Conservation (phyloP, 2,113 vertebrate genomes). For the Callochromis pleurospilus region DNA sequence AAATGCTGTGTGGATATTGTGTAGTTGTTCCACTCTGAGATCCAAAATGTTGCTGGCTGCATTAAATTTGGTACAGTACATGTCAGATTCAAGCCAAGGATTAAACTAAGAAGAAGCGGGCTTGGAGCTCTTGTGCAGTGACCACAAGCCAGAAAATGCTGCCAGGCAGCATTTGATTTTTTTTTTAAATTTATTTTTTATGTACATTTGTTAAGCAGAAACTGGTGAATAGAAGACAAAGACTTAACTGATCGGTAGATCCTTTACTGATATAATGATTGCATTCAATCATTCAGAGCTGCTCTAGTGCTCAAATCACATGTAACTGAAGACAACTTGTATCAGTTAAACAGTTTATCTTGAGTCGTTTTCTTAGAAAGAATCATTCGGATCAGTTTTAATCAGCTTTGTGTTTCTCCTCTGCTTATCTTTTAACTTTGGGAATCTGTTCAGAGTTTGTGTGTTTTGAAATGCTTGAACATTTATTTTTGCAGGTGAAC, state of each 20-base stretch:
- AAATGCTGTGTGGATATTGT: neutral
- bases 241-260: neutral
- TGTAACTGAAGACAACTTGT: neutral
- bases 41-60: neutral
- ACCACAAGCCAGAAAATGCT: neutral
- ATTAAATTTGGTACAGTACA: neutral
- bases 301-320: neutral
- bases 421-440: neutral
- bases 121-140: neutral
- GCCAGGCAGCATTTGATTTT: neutral
- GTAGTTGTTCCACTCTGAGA: neutral
- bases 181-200: neutral
- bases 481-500: conserved; percentile 77
- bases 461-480: neutral
- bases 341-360: neutral
- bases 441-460: neutral
- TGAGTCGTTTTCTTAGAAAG: neutral
- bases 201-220: neutral
- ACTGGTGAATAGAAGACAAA: neutral
- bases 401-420: neutral
- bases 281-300: neutral
- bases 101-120: neutral
- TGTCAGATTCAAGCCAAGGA: neutral
- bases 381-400: neutral
- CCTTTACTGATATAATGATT: neutral